These are phyloP conservation scores for Lamellibrachia luymesi DNA, from an alignment of 1,140 invertebrate species.

Conservation along the genomic window DNA sequence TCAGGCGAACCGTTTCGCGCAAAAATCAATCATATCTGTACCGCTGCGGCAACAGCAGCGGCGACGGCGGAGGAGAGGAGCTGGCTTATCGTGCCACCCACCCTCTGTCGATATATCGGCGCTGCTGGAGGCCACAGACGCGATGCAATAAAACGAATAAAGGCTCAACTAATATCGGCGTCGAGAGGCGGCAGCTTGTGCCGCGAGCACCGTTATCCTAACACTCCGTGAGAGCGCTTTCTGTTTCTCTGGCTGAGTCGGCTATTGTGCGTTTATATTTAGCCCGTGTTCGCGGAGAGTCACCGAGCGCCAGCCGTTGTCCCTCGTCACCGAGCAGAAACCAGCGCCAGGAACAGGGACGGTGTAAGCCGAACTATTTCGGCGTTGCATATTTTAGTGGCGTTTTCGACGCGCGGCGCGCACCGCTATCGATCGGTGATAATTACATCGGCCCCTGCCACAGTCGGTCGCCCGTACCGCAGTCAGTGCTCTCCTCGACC, in stretches of 20 bases:
- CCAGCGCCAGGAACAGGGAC: neutral
- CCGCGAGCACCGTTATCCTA: neutral
- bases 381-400: conserved; percentile 4
- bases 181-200: neutral
- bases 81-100: neutral
- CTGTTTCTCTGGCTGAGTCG: neutral
- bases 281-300: neutral
- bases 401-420: neutral
- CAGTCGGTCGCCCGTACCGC: neutral
- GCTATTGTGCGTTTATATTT: neutral
- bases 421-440: neutral
- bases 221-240: neutral
- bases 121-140: neutral
- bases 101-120: neutral
- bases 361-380: neutral
- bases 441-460: neutral
- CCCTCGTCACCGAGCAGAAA: neutral
- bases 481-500: neutral
- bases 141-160: conserved; percentile 1
- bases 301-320: neutral
- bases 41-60: neutral
- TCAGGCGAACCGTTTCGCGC: neutral
- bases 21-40: conserved; percentile 6
- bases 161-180: neutral
- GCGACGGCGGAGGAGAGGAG: neutral